Evolutionary conservation across 2,888 invertebrate species (phyloP), one percentile per base, ranked within the genome.

Genomic region (Seira sanloemensis): DNA sequence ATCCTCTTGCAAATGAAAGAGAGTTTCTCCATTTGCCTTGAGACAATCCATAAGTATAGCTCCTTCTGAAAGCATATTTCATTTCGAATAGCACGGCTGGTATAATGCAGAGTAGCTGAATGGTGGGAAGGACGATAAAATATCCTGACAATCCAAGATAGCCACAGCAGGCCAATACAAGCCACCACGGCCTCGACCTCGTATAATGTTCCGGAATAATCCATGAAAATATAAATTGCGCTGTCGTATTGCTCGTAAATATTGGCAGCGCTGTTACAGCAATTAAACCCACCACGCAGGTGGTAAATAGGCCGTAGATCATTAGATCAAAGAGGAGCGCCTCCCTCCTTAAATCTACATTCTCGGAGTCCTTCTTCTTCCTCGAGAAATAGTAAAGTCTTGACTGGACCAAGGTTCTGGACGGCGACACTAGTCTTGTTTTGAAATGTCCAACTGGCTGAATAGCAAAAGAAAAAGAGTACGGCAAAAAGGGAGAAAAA

Each of bases 51-150:
- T 25, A 18, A n/a, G n/a, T n/a, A n/a, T 65, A 78, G 9, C 37
- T 23, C 21, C 25, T 23, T 19, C 62, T 62, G 1, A 78, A 37
- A 21, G 72, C 65, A 21, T 58, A 78, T 27, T 65, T 62, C n/a
- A 27, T 18, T 26, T 78, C 78, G 65, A 37, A 78, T 2, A 78
- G 72, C 1, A 71, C n/a, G 18, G 78, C 78, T 9, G 58, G 24
- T 16, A 72, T 37, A 23, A 21, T 58, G 65, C 62, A 37, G 27
- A 78, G 72, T 1, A 24, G 46, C 18, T 78, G 78, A 1, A 27
- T 9, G 1, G 69, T 9, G 9, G 58, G 69, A n/a, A 78, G 68
- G 0, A 58, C 78, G 0, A 25, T 69, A 54, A 78, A 78, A 23
- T 78, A 78, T 0, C 65, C 78, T 9, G 50, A 24, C 21, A 65